These are phyloP conservation scores for Emys orbicularis DNA, from an alignment of 2,797 vertebrate genomes.

Conservation along the genomic window DNA sequence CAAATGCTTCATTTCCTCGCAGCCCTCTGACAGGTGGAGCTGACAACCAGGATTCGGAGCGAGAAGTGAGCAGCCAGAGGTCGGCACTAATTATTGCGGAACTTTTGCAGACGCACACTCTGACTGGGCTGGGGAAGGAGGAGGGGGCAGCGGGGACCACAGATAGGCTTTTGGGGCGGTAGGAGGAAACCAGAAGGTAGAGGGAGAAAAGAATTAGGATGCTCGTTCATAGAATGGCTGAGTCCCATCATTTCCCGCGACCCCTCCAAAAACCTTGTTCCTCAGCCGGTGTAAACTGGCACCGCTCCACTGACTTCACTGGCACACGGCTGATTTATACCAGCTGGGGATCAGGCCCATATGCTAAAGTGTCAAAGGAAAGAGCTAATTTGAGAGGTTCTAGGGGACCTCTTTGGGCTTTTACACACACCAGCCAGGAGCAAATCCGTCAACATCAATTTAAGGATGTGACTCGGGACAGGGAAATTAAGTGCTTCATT, in stretches of 20 bases:
- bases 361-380: not conserved
- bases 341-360: not conserved
- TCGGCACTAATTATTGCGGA: constrained; percentile 72
- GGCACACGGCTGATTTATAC: not conserved
- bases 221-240: not conserved
- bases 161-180: not conserved
- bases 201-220: not conserved
- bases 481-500: constrained; percentile 55
- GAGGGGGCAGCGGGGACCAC: not conserved
- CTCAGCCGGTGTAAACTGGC: fast-evolving
- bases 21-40: constrained; percentile 68
- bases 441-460: constrained; percentile 58
- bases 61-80: constrained; percentile 60
- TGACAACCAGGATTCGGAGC: constrained; percentile 66
- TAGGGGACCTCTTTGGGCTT: constrained; percentile 22
- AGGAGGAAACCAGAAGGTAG: not conserved
- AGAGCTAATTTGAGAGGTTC: not conserved
- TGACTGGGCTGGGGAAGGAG: constrained; percentile 4
- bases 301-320: fast-evolving
- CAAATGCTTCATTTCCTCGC: constrained; percentile 70
- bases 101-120: constrained; percentile 61
- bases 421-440: constrained; percentile 27
- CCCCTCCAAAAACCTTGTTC: not conserved
- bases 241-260: not conserved
- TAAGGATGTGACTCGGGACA: constrained; percentile 54